phyloP scores from a whole-genome alignment of 2,888 invertebrate genomes.

The Caenorhabditis sp. region DNA sequence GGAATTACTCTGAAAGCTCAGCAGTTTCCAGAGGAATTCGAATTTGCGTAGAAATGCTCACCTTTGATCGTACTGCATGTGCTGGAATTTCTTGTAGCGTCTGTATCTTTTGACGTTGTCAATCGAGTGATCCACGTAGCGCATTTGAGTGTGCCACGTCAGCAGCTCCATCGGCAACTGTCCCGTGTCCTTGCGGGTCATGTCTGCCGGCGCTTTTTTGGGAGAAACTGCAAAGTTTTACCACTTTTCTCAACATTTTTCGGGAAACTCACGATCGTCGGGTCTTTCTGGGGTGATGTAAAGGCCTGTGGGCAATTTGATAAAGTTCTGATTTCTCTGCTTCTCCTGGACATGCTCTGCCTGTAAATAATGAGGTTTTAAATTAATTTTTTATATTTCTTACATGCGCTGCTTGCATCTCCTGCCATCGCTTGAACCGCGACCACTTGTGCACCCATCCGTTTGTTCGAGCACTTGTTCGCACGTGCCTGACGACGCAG shows the following conservation, averaged over 20 bases:
- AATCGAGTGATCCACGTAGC: conserved; percentile 74
- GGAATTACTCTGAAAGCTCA: conserved; percentile 74
- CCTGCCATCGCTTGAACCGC: conserved; percentile 66
- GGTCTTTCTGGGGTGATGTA: conserved; percentile 75
- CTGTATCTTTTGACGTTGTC: conserved; percentile 74
- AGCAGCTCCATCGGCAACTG: conserved; percentile 71
- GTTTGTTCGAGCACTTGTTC: conserved; percentile 20
- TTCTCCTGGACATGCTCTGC: conserved; percentile 67
- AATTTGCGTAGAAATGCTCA: conserved; percentile 40
- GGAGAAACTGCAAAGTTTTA: conserved; percentile 68
- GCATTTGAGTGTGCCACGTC: conserved; percentile 74
- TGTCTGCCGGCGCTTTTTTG: conserved; percentile 74
- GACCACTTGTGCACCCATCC: conserved; percentile 63
- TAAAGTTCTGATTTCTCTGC: conserved; percentile 62
- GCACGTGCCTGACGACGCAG: conserved; percentile 11
- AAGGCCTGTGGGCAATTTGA: conserved; percentile 70
- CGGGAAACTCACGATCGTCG: conserved; percentile 65
- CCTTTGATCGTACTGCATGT: conserved; percentile 78
- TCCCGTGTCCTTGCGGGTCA: conserved; percentile 71
- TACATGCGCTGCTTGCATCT: conserved; percentile 58
- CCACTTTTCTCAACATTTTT: not conserved
- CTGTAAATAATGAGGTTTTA: conserved; percentile 11
- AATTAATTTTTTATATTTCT: conserved; percentile 1
- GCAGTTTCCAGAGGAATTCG: not conserved
- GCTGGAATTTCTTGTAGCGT: conserved; percentile 73